Base-by-base conservation (phyloP, 1,140 invertebrate genomes). In the Agraylea sexmaculata region DNA sequence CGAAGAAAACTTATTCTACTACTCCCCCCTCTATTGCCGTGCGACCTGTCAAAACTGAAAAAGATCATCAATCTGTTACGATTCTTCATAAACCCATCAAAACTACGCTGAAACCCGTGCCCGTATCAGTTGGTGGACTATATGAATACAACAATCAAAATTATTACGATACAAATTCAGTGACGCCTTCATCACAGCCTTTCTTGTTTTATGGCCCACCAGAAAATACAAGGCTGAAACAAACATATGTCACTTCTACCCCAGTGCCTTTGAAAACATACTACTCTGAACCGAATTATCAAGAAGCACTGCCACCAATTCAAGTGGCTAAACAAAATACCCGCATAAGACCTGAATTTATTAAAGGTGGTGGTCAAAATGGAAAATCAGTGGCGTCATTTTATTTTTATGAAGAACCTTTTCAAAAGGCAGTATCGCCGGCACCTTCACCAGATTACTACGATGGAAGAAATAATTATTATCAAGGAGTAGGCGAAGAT, bases 331-430 rank as follows among this genome's bases (percentile, higher is more conserved):
- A 47, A 40, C 37, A 41, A 38, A 40, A 40, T 23, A 47, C 37
- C 4, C 32, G 40, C 5, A 41, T 51, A 12, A 25, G 39, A 6
- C 45, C 62, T 1, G 58, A 65, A 7, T 64, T 59, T 39, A 62
- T 59, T 36, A 56, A 55, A 17, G 52, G 43, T 20, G 27, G 38
- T 2, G 64, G 58, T 49, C 60, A 60, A 20, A 66, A 59, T 30
- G 60, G 66, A 20, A 61, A 68, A 43, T 58, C 58, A 21, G 57
- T 71, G 13, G 58, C 66, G 21, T 69, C 71, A 13, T 71, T 70
- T 50, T 75, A 73, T 47, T 73, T 67, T 53, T 73, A 69, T 43
- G 69, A 74, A 40, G 70, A 73, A 47, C 64, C 65, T 42, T 69
- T 30, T 4, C 28, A 30, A 2, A 68, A 41, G 49, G 51, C 0